Evolutionary conservation across 2,797 vertebrate species (phyloP), one percentile per base, ranked within the genome.

Genomic region (Pseudomugil gertrudae): DNA sequence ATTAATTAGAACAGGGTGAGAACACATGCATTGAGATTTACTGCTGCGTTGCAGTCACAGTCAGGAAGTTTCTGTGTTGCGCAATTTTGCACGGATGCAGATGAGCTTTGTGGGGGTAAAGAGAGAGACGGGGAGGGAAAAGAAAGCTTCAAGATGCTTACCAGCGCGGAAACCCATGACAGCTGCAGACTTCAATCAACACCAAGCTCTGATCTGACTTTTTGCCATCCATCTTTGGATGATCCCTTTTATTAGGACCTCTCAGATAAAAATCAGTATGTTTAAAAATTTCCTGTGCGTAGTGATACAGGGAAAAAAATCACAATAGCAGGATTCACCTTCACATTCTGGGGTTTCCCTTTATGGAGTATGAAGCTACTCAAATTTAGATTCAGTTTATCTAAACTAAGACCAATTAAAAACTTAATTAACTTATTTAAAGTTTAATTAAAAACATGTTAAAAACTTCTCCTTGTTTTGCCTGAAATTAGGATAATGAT

Each of bases 181-280:
- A 30, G 6, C 11, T 48, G 1, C 1, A 63, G 57, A 8, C 3
- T 62, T 59, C 21, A 5, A 29, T 73, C 17, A 1, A 14, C 32
- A 52, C 57, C 32, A 43, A 45, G 3, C 1, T 74, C 35, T 62
- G 40, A 24, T 74, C 32, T 57, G 32, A 27, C 47, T 81, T 68
- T 77, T 21, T 78, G 2, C 50, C 26, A 29, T 72, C 55, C 66
- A 66, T 57, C n/a, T 74, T 79, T 57, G 3, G 3, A 62, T 36
- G 45, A 29, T 45, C 61, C 17, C 62, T 83, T 86, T 86, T 89
- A 86, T 84, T 69, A 11, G 21, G 30, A 45, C 32, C 71, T 14
- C 1, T 36, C 0, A 63, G 87, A 85, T 85, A 84, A 89, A 30
- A 50, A 89, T 89, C 78, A 29, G 3, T 29, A 47, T 21, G 5